Conservation (phyloP, 2,797 vertebrate genomes). For the Eremophila alpestris region DNA sequence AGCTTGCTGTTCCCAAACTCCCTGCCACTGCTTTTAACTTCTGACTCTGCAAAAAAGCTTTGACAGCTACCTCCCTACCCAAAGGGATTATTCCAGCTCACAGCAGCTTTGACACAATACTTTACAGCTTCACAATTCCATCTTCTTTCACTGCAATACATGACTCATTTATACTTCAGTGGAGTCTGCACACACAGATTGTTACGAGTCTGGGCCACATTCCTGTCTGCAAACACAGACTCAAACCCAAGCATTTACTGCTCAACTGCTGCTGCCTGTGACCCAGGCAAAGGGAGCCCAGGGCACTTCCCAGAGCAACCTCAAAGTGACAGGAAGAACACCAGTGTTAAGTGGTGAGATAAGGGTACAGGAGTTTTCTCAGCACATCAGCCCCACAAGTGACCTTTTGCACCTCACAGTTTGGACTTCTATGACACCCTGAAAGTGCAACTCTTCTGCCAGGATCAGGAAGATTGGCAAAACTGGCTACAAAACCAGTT, state of each 20-base stretch:
- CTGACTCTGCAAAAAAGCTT: slow-evolving; percentile 32
- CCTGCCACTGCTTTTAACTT: slow-evolving; percentile 25
- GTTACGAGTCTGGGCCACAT: not conserved
- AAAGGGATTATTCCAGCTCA: slow-evolving; percentile 31
- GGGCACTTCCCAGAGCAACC: not conserved
- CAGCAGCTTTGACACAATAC: slow-evolving; percentile 23
- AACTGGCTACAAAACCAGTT: not conserved
- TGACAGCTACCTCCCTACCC: slow-evolving; percentile 4
- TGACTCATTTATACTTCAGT: slow-evolving; percentile 32
- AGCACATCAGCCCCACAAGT: not conserved
- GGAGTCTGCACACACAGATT: not conserved
- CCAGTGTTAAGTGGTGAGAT: not conserved
- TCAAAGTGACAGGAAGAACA: not conserved
- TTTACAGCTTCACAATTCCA: not conserved
- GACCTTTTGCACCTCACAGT: not conserved
- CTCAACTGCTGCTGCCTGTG: not conserved
- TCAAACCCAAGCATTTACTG: not conserved
- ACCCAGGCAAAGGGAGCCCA: not conserved
- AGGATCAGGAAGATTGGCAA: not conserved
- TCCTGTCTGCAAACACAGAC: not conserved
- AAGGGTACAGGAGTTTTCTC: not conserved
- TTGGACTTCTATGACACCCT: not conserved
- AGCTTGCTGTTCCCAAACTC: not conserved
- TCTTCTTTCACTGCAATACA: not conserved
- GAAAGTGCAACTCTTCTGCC: not conserved